Conservation (phyloP, 2,113 vertebrate genomes). For the Pseudopodoces humilis region DNA sequence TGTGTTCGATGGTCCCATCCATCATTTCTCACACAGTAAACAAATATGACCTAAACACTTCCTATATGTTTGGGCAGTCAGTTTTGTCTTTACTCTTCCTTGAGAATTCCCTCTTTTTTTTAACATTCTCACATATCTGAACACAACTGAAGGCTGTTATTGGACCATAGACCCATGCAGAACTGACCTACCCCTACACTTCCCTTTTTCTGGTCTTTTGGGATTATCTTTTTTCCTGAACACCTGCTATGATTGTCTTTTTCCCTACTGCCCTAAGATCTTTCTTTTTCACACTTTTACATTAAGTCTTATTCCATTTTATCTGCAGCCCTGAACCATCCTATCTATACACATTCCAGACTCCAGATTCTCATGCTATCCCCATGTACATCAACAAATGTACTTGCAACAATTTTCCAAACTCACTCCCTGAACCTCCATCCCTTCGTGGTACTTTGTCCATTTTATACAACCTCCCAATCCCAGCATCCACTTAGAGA, state of each 20-base stretch:
- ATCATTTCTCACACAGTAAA: background rate
- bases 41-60: background rate
- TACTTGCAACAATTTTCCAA: background rate
- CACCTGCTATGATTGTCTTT: background rate
- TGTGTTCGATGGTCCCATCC: background rate
- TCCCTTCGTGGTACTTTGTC: background rate
- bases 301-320: background rate
- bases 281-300: background rate
- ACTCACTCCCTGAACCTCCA: background rate
- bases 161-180: fast-evolving
- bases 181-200: background rate
- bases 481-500: background rate
- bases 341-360: background rate
- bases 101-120: background rate
- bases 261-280: background rate
- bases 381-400: background rate
- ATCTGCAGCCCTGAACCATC: background rate
- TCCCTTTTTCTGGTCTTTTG: background rate
- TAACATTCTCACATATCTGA: background rate
- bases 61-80: background rate
- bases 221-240: background rate
- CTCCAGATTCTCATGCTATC: background rate
- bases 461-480: background rate
- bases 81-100: background rate
- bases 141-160: background rate